phyloP scores from a whole-genome alignment of 2,888 invertebrate species.

The Eupithecia exiguata region DNA sequence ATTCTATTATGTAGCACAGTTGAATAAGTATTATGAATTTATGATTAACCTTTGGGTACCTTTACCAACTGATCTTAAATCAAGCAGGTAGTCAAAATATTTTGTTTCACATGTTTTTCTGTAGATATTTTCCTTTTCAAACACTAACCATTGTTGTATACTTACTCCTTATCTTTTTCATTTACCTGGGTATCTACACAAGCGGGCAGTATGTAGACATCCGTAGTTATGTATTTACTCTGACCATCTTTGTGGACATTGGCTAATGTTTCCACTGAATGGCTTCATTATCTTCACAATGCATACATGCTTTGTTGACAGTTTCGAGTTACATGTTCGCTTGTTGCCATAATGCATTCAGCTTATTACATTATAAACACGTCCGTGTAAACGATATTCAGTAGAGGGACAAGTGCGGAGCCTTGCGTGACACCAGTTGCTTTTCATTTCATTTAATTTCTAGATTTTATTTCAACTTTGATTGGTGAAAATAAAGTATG shows the following conservation, averaged over 20 bases:
- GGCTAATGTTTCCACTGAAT: conserved; percentile 56
- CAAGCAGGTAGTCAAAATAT: conserved; percentile 18
- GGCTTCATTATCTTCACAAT: conserved; percentile 52
- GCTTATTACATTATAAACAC: conserved; percentile 30
- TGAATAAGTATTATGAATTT: not conserved
- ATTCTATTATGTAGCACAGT: conserved; percentile 4
- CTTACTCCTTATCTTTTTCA: conserved; percentile 22
- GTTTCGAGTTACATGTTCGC: conserved; percentile 57
- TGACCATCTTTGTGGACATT: conserved; percentile 25
- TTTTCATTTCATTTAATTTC: conserved; percentile 12
- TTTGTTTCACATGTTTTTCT: conserved; percentile 45
- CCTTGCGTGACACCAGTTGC: conserved; percentile 36
- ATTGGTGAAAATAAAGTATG: conserved; percentile 13
- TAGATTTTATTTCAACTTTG: not conserved
- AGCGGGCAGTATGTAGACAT: conserved; percentile 20
- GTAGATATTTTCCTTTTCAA: conserved; percentile 30
- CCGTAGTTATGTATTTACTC: conserved; percentile 20
- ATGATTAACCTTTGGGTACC: not conserved
- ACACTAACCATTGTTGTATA: conserved; percentile 40
- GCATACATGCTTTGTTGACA: conserved; percentile 55
- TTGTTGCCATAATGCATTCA: conserved; percentile 37
- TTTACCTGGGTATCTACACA: conserved; percentile 24
- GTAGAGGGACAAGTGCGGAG: conserved; percentile 32
- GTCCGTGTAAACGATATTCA: conserved; percentile 30
- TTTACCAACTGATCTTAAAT: not conserved